Evolutionary conservation across 2,888 invertebrate genomes (phyloP).

Genomic region (Aspidiotus destructor): DNA sequence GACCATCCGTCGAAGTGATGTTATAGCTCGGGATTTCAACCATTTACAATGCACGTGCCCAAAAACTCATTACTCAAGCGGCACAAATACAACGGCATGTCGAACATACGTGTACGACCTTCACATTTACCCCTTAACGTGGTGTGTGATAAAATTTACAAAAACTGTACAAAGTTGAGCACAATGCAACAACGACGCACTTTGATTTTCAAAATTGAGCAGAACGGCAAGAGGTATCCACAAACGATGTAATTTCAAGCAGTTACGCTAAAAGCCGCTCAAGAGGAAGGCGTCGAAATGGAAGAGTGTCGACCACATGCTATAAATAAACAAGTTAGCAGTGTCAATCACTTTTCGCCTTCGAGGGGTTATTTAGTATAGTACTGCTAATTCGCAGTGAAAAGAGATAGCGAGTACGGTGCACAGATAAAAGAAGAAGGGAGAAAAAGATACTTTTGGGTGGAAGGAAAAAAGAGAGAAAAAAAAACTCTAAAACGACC

Average conservation of each 20-base stretch:
- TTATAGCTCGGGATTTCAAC: no score
- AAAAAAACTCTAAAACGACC: conserved; percentile 7
- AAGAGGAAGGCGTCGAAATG: conserved; percentile 14
- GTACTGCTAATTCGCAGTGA: no score
- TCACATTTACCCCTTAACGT: no score
- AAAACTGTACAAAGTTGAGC: no score
- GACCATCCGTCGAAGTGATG: no score
- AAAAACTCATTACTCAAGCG: no score
- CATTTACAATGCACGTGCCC: no score
- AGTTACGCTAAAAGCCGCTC: conserved; percentile 9
- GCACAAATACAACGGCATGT: no score
- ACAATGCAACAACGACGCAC: no score
- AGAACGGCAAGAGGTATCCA: background rate
- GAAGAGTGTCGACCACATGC: conserved; percentile 30
- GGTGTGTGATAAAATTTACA: no score
- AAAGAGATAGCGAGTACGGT: no score
- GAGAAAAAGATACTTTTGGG: conserved; percentile 23
- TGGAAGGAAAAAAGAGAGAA: conserved; percentile 17
- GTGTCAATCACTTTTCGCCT: conserved; percentile 26
- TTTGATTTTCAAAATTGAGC: background rate
- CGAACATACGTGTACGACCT: no score
- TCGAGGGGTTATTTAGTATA: conserved; percentile 5
- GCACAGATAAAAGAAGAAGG: conserved; percentile 6
- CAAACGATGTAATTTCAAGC: background rate
- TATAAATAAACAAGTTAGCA: conserved; percentile 25